Percentiles rank a stretch among this genome's conserved stretches.
phyloP scores from a whole-genome alignment of 2,113 vertebrate genomes.

The Microtus montanus region DNA sequence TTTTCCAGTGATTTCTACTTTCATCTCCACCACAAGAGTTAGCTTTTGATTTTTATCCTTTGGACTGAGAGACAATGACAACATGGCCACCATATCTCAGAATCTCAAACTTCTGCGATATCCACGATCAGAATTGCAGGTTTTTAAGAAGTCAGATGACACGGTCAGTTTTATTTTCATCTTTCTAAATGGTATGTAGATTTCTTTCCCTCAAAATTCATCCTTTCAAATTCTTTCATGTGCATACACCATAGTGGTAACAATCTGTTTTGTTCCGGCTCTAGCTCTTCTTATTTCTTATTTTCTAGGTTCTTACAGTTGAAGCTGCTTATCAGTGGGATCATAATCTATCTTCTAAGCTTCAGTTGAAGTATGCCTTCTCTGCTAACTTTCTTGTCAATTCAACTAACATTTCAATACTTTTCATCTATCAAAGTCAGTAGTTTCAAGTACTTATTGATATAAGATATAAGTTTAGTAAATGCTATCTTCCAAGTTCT shows the following conservation, averaged over 20 bases:
- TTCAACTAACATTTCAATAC: background rate
- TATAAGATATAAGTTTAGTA: background rate
- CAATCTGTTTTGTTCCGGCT: background rate
- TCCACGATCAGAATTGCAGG: background rate
- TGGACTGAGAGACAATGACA: rapidly evolving
- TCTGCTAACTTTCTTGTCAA: background rate
- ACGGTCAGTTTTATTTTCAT: background rate
- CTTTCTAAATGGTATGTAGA: background rate
- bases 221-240: background rate
- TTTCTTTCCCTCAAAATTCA: background rate
- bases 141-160: background rate
- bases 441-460: background rate
- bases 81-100: background rate
- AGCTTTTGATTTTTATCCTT: background rate
- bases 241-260: background rate
- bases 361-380: background rate
- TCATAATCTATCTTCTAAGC: background rate
- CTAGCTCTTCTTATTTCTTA: background rate
- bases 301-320: background rate
- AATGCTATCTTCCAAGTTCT: background rate
- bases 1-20: background rate
- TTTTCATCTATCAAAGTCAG: constrained; percentile 1
- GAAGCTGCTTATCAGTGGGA: background rate
- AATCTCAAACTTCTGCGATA: background rate
- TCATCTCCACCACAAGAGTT: background rate